These are phyloP conservation scores for Sanderia malayensis DNA, from an alignment of 30 jellyfish, hydroid and myxozoan genomes.

Conservation along the genomic window DNA sequence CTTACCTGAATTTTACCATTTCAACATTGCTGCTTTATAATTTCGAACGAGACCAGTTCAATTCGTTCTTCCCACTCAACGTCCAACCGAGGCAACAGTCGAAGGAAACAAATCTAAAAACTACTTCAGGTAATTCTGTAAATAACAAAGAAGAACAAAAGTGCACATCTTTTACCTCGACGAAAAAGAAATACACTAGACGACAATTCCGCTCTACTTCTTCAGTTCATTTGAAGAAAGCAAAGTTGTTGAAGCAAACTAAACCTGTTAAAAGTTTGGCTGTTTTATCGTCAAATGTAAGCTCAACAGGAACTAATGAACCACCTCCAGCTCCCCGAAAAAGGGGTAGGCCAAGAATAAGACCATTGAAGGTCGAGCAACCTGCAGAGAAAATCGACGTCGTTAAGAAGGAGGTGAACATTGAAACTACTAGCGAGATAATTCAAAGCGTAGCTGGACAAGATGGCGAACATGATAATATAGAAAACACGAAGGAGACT, in stretches of 20 bases:
- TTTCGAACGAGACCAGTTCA: conserved; percentile 84
- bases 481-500: neutral
- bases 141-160: too few species aligned
- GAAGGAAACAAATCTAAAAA: neutral
- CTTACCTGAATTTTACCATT: conserved; percentile 82
- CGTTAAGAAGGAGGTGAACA: neutral
- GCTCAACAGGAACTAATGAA: neutral
- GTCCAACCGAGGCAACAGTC: neutral
- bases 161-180: neutral
- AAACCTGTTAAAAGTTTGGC: neutral
- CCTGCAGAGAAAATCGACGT: neutral
- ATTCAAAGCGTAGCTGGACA: too few species aligned
- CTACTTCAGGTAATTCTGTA: neutral
- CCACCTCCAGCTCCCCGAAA: neutral
- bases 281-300: neutral
- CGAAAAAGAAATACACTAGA: conserved; percentile 6
- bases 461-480: too few species aligned
- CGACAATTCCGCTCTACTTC: neutral
- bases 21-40: conserved; percentile 79
- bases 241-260: neutral
- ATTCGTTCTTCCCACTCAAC: conserved; percentile 36
- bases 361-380: neutral
- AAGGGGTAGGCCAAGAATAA: neutral
- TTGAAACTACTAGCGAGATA: too few species aligned
- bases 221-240: neutral